These are phyloP conservation scores for Tenthredo notha DNA, from an alignment of 2,888 invertebrate genomes.

Conservation along the genomic window DNA sequence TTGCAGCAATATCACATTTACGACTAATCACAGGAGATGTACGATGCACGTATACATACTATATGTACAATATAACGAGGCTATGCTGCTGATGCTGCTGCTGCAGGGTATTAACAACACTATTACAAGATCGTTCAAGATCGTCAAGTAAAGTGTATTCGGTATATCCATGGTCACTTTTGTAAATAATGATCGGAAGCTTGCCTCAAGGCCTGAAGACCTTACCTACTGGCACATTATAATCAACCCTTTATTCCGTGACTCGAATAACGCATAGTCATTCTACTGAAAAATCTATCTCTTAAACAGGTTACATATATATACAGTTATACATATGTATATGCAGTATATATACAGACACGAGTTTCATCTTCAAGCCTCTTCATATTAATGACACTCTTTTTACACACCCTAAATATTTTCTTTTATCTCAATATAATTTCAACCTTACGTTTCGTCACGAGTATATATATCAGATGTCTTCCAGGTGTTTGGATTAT, in stretches of 20 bases:
- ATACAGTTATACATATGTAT: too few species aligned
- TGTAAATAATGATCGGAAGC: slow-evolving; percentile 42
- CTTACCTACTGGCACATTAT: background rate
- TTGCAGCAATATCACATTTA: background rate
- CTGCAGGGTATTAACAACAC: background rate
- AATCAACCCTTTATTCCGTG: slow-evolving; percentile 42
- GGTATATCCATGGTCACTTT: background rate
- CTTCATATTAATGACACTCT: background rate
- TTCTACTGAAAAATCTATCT: slow-evolving; percentile 2
- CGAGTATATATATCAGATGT: too few species aligned
- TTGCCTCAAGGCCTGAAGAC: background rate
- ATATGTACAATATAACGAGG: background rate
- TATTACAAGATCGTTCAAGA: background rate
- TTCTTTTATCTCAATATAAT: background rate
- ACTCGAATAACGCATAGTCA: slow-evolving; percentile 16
- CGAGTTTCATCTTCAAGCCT: background rate
- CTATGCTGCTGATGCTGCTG: too few species aligned
- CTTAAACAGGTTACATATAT: background rate
- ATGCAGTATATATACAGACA: too few species aligned
- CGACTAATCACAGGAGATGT: background rate
- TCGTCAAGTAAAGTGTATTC: background rate
- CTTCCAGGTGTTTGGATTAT: too few species aligned
- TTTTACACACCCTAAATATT: background rate
- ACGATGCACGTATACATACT: background rate
- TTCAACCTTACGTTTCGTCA: background rate